Base-by-base conservation (phyloP, 2,888 invertebrate species). In the Zaprionus obscuricornis region DNA sequence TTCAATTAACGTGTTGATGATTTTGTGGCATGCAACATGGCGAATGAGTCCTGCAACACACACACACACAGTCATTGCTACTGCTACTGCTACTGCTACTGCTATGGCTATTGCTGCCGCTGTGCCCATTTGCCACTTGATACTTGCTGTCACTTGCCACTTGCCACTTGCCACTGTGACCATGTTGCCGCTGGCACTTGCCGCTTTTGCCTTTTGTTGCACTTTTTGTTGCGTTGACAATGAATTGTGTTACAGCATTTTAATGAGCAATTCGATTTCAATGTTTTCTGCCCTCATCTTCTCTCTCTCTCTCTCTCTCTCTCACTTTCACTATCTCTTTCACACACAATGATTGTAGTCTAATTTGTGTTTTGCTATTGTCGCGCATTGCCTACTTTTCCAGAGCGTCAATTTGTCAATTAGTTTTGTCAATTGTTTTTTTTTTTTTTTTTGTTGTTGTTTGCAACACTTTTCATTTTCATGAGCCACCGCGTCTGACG, bases 1-100 rank as follows among this genome's bases (percentile, higher is more conserved):
- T 87, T 87, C 87, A 87, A 87, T 87, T 87, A 87, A 85, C 86
- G 81, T 86, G 85, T 75, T 82, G 86, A 82, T 85, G 87, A 85
- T 83, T 87, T 87, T 85, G 87, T 77, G 86, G 87, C 83, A 87
- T 85, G 83, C 83, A 75, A 78, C 83, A 73, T 78, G 65, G 58
- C 68, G 56, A 46, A 65, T 74, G 57, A 73, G 72, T 71, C 65
- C 75, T 70, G 59, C 33, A 56, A 52, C 5, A 3, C 14, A 13
- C 22, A n/a, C 24, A 1, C 6, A 2, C 36, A 18, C 11, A 1
- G 31, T 7, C 24, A 5, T 3, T 7, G n/a, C n/a, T n/a, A n/a
- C n/a, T n/a, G n/a, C n/a, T n/a, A n/a, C n/a, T n/a, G n/a, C n/a
- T n/a, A n/a, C n/a, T n/a, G n/a, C n/a, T n/a, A n/a, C n/a, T n/a